Base-by-base conservation (phyloP, 30 jellyfish, hydroid and myxozoan species). In the Chrysaora quinquecirrha region DNA sequence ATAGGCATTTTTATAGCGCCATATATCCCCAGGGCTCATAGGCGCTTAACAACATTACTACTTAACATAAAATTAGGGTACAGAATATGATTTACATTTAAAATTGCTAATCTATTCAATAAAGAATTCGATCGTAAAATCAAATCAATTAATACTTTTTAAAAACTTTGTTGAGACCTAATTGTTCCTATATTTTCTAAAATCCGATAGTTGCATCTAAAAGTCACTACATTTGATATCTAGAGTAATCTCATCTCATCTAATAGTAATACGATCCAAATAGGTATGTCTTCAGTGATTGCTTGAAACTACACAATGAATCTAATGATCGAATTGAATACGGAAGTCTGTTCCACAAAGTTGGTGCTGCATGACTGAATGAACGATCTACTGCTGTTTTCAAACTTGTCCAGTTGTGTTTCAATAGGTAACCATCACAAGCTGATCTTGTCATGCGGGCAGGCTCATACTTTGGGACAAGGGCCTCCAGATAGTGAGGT, bases 241-340 rank as follows among this genome's bases (percentile, higher is more conserved):
- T 38, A 38, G 54, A 38, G 54, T 38, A 38, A 38, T 38, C 54
- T 38, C 54, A 38, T 38, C 54, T 38, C 54, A 38, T 38, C 54
- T 38, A 38, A 38, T 6, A 38, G 54, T 38, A 38, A 38, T 38
- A 38, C 54, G 54, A 38, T 14, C 54, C 6, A 38, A 38, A 38
- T 38, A 38, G 14, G 54, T 38, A 38, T 38, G 54, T 38, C 54
- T 38, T 38, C 14, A 38, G 33, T 58, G 81, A 69, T 69, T 69
- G 81, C 81, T 33, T 69, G 48, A 69, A 69, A 69, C 69, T 69
- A 27, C 81, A 29, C 81, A 69, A 24, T 33, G 81, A 25, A 32
- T 69, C 81, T 69, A 27, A 69, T 69, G 81, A 69, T 69, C 81
- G 65, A 69, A 33, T 69, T 69, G 81, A 69, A 32, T 38, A 38